Percentiles rank a stretch among this genome's conserved stretches.
Conservation (phyloP, 2,797 vertebrate species). For the Scomberomorus guttatus region DNA sequence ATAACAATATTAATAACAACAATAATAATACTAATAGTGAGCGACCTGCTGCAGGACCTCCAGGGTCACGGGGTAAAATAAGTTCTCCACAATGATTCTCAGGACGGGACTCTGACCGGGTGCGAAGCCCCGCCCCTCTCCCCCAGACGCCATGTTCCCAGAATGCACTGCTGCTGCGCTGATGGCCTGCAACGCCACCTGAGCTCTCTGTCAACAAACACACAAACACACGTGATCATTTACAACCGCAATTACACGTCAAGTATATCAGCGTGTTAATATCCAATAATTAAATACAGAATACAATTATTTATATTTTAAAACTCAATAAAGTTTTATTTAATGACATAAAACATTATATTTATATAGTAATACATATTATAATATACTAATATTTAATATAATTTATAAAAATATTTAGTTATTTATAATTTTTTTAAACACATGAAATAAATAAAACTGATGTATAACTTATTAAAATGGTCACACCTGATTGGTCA, state of each 20-base stretch:
- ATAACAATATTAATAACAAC: neutral
- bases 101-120: constrained; percentile 90
- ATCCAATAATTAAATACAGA: too few species aligned
- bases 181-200: constrained; percentile 91
- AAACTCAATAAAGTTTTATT: too few species aligned
- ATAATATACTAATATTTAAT: too few species aligned
- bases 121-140: constrained; percentile 85
- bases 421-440: too few species aligned
- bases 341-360: too few species aligned
- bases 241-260: neutral
- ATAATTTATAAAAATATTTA: too few species aligned
- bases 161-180: constrained; percentile 92
- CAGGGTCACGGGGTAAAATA: constrained; percentile 95
- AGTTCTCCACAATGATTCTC: constrained; percentile 95
- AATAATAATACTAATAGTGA: too few species aligned
- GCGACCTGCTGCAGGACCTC: constrained; percentile 95
- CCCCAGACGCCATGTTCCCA: constrained; percentile 89
- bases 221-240: neutral
- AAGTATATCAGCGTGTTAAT: too few species aligned
- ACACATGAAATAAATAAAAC: too few species aligned
- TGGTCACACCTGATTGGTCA: constrained; percentile 70
- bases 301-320: too few species aligned
- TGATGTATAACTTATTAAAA: neutral
- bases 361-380: too few species aligned
- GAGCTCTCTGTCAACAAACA: constrained; percentile 86